Evolutionary conservation across 2,113 vertebrate genomes (phyloP), one percentile per base, ranked within the genome.

Genomic region (Stigmatopora argus): DNA sequence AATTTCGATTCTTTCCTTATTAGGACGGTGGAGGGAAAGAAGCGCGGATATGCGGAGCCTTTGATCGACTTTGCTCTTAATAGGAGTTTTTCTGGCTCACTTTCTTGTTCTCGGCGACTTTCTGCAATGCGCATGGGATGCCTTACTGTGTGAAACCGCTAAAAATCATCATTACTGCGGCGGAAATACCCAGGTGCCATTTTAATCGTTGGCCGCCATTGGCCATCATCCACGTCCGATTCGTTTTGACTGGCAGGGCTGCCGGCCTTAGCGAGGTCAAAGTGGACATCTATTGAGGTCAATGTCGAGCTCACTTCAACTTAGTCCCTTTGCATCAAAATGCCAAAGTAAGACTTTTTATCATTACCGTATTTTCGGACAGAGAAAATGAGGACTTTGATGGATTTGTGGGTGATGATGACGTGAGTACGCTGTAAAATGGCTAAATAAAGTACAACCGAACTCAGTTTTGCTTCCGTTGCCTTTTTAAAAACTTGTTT

Each of bases 1-100:
- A 71, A 73, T 83, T 80, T 73, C 68, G 77, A 56, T 69, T 53
- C 41, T 47, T 67, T 13, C 49, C 64, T 65, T 68, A 71, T 82
- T 78, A 83, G 67, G 66, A 62, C 38, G 9, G 62, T 35, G 46
- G 66, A 71, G 53, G 53, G 23, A 79, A 83, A 76, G 26, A 47
- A 64, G 68, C 63, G 73, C 59, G 66, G 59, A 73, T 71, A 75
- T 53, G 31, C 48, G 62, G 59, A 60, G 41, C 51, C 44, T 66
- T 53, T 46, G 68, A 76, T 78, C 69, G 78, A 78, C 55, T 73
- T 66, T 60, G 45, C 19, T 34, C 64, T 64, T 76, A 71, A 64
- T 64, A 31, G 60, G 23, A 72, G 76, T 71, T 74, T 76, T 52
- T 38, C 21, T 58, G 23, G 7, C 46, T 21, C 59, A 26, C 17